These are phyloP conservation scores for Arge pagana DNA, from an alignment of 2,888 invertebrate species.

Conservation along the genomic window DNA sequence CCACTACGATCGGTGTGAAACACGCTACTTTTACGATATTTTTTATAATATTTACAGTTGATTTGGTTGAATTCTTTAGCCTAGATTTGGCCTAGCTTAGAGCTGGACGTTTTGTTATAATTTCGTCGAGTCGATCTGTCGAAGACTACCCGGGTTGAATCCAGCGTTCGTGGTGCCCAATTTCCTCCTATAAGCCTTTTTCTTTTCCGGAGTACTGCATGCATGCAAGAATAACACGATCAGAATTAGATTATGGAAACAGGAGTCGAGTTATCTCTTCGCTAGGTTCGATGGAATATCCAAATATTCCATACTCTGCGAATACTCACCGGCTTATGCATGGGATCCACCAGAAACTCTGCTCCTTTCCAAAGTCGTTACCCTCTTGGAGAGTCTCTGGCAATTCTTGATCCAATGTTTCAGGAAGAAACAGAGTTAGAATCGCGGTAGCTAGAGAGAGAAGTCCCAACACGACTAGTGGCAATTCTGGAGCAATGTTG, in stretches of 20 bases:
- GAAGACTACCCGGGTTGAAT: constrained; percentile 50
- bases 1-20: too few species aligned
- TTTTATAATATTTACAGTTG: constrained; percentile 5
- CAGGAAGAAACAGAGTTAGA: constrained; percentile 78
- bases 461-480: constrained; percentile 75
- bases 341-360: constrained; percentile 82
- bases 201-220: constrained; percentile 47
- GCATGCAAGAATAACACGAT: too few species aligned
- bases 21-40: too few species aligned
- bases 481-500: constrained; percentile 59
- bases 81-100: background rate
- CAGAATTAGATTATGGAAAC: too few species aligned
- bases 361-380: constrained; percentile 80
- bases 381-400: constrained; percentile 87
- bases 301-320: background rate
- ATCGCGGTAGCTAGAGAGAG: constrained; percentile 76
- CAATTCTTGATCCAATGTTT: constrained; percentile 83
- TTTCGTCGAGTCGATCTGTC: constrained; percentile 51
- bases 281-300: background rate
- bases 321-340: constrained; percentile 47
- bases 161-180: constrained; percentile 48
- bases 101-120: constrained; percentile 39
- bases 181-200: constrained; percentile 44
- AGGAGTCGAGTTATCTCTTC: too few species aligned
- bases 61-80: constrained; percentile 10